phyloP scores from a whole-genome alignment of 2,888 invertebrate species.

The Tetanocera ferruginea region DNA sequence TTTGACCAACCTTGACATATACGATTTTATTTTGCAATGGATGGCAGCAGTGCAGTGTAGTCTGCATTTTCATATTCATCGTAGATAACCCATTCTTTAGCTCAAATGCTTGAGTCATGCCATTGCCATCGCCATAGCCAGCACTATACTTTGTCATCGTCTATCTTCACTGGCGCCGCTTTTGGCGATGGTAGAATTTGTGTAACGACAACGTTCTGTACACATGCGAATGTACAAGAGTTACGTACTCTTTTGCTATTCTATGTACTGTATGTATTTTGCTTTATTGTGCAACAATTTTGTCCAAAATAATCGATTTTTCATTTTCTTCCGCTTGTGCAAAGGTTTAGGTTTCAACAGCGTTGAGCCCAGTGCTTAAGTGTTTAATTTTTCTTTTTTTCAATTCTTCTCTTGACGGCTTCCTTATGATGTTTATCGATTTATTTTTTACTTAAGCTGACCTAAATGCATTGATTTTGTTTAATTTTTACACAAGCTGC shows the following conservation, averaged over 20 bases:
- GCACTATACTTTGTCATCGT: neutral
- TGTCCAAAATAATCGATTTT: neutral
- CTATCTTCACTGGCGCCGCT: neutral
- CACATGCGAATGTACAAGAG: too few species aligned
- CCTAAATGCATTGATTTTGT: neutral
- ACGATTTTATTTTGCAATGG: neutral
- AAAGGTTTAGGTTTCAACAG: neutral
- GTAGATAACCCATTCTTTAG: neutral
- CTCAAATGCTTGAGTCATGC: neutral
- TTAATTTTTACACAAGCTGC: neutral
- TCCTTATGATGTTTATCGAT: neutral
- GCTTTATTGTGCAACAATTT: slow-evolving; percentile 6
- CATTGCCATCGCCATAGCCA: neutral
- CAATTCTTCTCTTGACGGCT: neutral
- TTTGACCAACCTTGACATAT: slow-evolving; percentile 17
- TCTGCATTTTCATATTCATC: too few species aligned
- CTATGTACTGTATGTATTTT: neutral
- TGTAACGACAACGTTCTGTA: neutral
- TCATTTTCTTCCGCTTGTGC: neutral
- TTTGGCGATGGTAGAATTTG: neutral
- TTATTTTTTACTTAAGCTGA: neutral
- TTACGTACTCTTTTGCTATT: neutral
- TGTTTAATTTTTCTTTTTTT: neutral
- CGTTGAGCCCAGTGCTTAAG: neutral
- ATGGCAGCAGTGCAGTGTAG: neutral